Conservation (phyloP, 2,888 invertebrate genomes). For the Empis livida region DNA sequence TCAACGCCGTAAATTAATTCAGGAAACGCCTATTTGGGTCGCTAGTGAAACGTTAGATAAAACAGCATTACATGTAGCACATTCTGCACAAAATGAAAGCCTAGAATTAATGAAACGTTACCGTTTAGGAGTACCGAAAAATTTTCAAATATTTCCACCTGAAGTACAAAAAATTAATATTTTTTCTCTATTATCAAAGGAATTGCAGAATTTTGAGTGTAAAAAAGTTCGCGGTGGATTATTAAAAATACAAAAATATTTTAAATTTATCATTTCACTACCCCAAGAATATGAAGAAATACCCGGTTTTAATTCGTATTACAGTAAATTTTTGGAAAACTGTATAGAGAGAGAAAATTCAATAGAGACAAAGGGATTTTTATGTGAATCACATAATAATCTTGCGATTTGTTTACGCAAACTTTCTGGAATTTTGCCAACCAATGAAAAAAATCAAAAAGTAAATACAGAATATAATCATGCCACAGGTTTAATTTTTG, state of each 20-base stretch:
- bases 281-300: conserved; percentile 21
- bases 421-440: conserved; percentile 19
- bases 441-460: conserved; percentile 21
- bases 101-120: conserved; percentile 39
- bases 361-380: conserved; percentile 13
- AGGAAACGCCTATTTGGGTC: conserved; percentile 43
- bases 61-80: conserved; percentile 29
- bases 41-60: conserved; percentile 24
- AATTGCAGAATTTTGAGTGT: not conserved
- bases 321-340: conserved; percentile 21
- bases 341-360: conserved; percentile 1
- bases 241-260: conserved; percentile 21
- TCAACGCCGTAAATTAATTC: conserved; percentile 39
- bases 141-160: conserved; percentile 17
- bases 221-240: conserved; percentile 11
- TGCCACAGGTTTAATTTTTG: conserved; percentile 25
- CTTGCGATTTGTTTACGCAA: conserved; percentile 30
- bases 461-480: conserved; percentile 19
- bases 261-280: conserved; percentile 25
- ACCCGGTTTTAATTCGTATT: conserved; percentile 22
- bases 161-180: conserved; percentile 19
- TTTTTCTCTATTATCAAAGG: conserved; percentile 18
- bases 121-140: conserved; percentile 32
- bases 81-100: conserved; percentile 34
- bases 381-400: conserved; percentile 19